phyloP scores from a whole-genome alignment of 2,888 invertebrate genomes.

The Adelognathus sp. region DNA sequence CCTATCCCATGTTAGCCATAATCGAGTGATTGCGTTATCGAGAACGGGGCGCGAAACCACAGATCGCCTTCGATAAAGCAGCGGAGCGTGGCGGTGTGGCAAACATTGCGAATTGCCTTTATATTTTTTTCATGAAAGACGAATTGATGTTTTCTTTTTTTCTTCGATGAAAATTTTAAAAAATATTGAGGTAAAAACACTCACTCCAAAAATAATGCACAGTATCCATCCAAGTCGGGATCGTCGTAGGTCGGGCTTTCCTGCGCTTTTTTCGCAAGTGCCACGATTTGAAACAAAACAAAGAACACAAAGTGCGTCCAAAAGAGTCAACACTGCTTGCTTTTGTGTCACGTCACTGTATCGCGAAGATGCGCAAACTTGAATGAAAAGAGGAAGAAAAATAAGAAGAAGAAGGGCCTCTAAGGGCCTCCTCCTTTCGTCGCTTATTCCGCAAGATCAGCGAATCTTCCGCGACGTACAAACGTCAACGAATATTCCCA shows the following conservation, averaged over 20 bases:
- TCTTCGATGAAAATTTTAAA: neutral
- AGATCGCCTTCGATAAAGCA: neutral
- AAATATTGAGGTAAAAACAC: constrained; percentile 63
- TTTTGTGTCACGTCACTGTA: neutral
- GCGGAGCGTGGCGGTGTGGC: neutral
- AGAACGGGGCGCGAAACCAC: neutral
- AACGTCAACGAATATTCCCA: constrained; percentile 34
- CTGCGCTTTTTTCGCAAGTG: constrained; percentile 57
- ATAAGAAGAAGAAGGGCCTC: constrained; percentile 27
- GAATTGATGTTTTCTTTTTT: neutral
- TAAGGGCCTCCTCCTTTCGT: constrained; percentile 45
- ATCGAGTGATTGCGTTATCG: constrained; percentile 7
- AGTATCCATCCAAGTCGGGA: constrained; percentile 80
- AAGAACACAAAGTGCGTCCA: constrained; percentile 3
- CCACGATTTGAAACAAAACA: constrained; percentile 52
- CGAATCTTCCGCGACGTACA: neutral
- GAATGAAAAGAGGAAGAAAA: neutral
- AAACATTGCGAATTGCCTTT: neutral
- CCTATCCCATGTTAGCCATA: neutral
- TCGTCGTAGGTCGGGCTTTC: constrained; percentile 61
- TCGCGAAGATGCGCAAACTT: neutral
- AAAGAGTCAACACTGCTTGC: neutral
- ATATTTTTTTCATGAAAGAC: neutral
- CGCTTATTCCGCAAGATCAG: constrained; percentile 19
- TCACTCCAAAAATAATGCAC: constrained; percentile 81